Evolutionary conservation across 2,797 vertebrate species (phyloP).

Genomic region (Triplophysa yarkandensis): DNA sequence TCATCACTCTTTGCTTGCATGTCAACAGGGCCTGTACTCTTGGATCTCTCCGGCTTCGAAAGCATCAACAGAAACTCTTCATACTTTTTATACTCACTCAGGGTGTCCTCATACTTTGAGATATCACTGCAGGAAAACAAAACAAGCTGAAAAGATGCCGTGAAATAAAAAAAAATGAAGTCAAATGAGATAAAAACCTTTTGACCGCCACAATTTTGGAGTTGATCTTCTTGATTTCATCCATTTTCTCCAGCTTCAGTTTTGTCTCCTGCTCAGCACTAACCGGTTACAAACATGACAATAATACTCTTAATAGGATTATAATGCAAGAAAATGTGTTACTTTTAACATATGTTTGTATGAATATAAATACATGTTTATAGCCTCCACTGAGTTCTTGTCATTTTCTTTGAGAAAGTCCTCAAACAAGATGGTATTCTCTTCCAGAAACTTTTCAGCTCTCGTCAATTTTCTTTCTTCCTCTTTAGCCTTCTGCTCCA

Average conservation of each 20-base stretch:
- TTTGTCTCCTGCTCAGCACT: conserved; percentile 86
- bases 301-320: not conserved
- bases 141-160: not conserved
- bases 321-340: not conserved
- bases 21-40: conserved; percentile 24
- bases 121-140: conserved; percentile 77
- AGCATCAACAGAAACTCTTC: conserved; percentile 85
- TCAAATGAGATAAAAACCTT: conserved; percentile 70
- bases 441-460: conserved; percentile 78
- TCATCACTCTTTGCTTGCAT: not conserved
- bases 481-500: conserved; percentile 70
- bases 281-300: conserved; percentile 28
- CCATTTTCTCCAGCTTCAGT: conserved; percentile 79
- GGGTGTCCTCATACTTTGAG: conserved; percentile 76
- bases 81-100: conserved; percentile 82
- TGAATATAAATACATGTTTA: conserved; percentile 77
- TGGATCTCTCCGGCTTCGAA: conserved; percentile 77
- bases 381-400: conserved; percentile 79
- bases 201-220: conserved; percentile 79
- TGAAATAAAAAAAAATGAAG: not conserved
- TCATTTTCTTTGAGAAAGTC: conserved; percentile 86
- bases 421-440: conserved; percentile 77
- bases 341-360: not conserved
- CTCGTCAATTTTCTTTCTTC: conserved; percentile 78
- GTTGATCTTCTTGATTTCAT: conserved; percentile 77